Conservation (phyloP, 1,140 invertebrate genomes). For the Drosophila saltans region DNA sequence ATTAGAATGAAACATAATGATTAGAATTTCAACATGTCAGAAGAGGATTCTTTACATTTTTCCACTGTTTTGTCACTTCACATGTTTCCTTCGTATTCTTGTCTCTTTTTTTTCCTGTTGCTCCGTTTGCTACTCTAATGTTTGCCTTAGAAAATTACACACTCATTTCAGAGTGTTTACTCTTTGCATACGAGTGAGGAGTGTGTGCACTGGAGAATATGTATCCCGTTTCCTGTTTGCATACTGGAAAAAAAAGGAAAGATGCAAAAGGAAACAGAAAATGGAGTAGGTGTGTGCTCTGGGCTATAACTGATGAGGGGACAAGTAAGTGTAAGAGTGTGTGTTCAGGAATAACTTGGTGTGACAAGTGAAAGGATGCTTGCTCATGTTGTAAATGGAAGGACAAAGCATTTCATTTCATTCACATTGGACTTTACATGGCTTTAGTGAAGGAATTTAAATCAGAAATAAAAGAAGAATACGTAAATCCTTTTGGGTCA, state of each 20-base stretch:
- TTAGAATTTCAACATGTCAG: conserved; percentile 45
- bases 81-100: conserved; percentile 36
- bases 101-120: conserved; percentile 24
- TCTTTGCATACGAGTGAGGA: conserved; percentile 54
- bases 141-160: conserved; percentile 79
- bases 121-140: conserved; percentile 30
- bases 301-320: conserved; percentile 46
- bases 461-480: neutral
- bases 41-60: conserved; percentile 25
- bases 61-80: conserved; percentile 54
- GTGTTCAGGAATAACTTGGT: conserved; percentile 44
- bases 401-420: conserved; percentile 29
- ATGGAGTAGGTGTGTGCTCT: conserved; percentile 67
- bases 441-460: neutral
- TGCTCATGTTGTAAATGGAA: conserved; percentile 16
- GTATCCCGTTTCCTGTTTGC: conserved; percentile 74
- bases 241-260: conserved; percentile 28
- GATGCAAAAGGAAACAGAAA: conserved; percentile 26
- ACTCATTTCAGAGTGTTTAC: conserved; percentile 76
- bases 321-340: conserved; percentile 25
- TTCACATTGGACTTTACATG: conserved; percentile 25
- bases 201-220: conserved; percentile 26
- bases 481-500: neutral
- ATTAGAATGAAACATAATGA: conserved; percentile 63
- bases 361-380: conserved; percentile 76